phyloP scores from a whole-genome alignment of 2,113 vertebrate species.

The Tapirus terrestris region DNA sequence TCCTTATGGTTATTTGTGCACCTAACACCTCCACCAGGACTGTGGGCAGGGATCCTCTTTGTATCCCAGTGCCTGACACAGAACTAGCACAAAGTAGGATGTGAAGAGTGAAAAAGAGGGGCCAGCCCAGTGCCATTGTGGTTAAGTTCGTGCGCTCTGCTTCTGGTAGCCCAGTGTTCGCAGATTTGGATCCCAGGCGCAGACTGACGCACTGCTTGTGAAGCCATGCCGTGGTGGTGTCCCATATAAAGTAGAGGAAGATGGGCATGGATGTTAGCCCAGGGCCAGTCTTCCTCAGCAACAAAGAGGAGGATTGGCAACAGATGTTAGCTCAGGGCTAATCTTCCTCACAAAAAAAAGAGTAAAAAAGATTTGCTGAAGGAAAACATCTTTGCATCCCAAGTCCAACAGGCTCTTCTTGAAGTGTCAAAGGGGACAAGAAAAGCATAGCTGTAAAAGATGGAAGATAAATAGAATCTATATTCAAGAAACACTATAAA shows the following conservation, averaged over 20 bases:
- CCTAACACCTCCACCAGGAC: accelerated
- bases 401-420: background rate
- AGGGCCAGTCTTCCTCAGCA: too few relatives aligned
- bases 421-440: background rate
- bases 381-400: background rate
- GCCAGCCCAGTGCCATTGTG: too few relatives aligned
- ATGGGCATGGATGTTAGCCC: too few relatives aligned
- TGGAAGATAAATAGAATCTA: background rate
- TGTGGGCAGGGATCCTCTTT: background rate
- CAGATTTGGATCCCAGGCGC: too few relatives aligned
- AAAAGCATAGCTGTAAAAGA: background rate
- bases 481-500: background rate
- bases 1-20: background rate
- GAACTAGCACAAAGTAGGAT: background rate
- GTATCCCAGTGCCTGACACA: background rate
- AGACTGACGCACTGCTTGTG: too few relatives aligned
- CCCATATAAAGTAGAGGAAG: too few relatives aligned
- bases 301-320: too few relatives aligned
- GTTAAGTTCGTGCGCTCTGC: too few relatives aligned
- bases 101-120: background rate
- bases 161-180: too few relatives aligned
- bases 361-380: background rate
- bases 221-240: too few relatives aligned
- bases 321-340: too few relatives aligned
- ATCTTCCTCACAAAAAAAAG: background rate